Base-by-base conservation (phyloP, 2,888 invertebrate genomes). In the Eumacrocentrus americanus region DNA sequence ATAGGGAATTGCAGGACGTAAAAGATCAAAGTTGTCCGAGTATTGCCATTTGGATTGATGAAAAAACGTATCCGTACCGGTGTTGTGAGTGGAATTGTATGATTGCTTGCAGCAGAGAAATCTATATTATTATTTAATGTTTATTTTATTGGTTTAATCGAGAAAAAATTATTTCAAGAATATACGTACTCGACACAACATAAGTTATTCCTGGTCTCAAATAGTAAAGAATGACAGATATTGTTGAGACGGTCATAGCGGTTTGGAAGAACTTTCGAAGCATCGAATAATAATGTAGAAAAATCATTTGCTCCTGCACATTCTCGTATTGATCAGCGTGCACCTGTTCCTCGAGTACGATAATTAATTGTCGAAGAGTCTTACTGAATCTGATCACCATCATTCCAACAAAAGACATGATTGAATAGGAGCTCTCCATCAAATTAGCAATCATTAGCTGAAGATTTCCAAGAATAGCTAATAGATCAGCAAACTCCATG, bases 391-490 rank as follows among this genome's bases (percentile, higher is more conserved):
- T 60, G 20, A 68, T 47, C 1, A 68, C 51, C n/a, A 66, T 62
- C 37, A 68, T 11, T 35, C 61, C 44, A 0, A 57, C 18, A 5
- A 60, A 58, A 2, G 66, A 48, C 44, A 68, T 65, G 12, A 61
- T 60, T 23, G 67, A 61, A 7, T 58, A 55, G 2, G 61, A 38
- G 1, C 60, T 62, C 25, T 69, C 68, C 25, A 65, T 52, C 1
- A 69, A 37, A 56, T 69, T 68, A 47, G 61, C 50, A 14, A 68
- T 58, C 59, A 64, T 66, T 2, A 65, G 40, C 23, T 68, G 64
- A 18, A 67, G 51, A 23, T 68, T 47, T 12, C 68, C 69, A 5
- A 68, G 59, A 37, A 63, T 61, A 0, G 51, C 47, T 14, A 40
- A 52, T 2, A 69, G 23, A 59, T 68, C 58, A 1, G 52, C 35